Conservation (phyloP, 2,888 invertebrate genomes). For the Sphaerophoria rueppellii region DNA sequence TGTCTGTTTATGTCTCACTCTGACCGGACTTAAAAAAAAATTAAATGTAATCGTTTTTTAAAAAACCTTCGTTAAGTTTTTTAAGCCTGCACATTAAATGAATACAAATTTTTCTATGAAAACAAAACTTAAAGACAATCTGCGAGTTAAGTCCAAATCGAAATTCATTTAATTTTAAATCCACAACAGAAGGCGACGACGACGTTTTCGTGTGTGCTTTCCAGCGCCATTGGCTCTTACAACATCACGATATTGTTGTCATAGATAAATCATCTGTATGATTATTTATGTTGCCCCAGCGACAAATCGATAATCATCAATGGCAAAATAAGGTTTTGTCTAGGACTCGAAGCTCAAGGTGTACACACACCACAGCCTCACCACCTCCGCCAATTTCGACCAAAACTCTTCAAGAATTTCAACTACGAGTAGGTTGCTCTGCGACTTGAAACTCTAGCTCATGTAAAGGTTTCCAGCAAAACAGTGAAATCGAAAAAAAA, state of each 20-base stretch:
- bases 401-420: constrained; percentile 23
- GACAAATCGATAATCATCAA: constrained; percentile 74
- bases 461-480: neutral
- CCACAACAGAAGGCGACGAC: neutral
- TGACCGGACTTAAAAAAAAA: too few species aligned
- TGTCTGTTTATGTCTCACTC: too few species aligned
- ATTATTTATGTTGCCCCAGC: constrained; percentile 71
- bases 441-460: neutral
- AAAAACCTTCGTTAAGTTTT: too few species aligned
- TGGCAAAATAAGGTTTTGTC: constrained; percentile 48
- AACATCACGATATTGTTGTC: constrained; percentile 56
- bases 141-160: too few species aligned
- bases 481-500: constrained; percentile 13
- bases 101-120: too few species aligned
- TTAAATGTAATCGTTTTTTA: too few species aligned
- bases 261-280: constrained; percentile 68
- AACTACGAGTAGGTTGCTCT: constrained; percentile 21
- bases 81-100: too few species aligned
- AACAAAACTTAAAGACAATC: too few species aligned
- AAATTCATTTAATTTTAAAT: constrained; percentile 2
- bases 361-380: neutral
- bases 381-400: constrained; percentile 5
- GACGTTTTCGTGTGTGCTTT: neutral
- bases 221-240: neutral
- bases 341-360: constrained; percentile 1